Conservation (phyloP, 2,113 vertebrate genomes). For the Trogon surrucura region DNA sequence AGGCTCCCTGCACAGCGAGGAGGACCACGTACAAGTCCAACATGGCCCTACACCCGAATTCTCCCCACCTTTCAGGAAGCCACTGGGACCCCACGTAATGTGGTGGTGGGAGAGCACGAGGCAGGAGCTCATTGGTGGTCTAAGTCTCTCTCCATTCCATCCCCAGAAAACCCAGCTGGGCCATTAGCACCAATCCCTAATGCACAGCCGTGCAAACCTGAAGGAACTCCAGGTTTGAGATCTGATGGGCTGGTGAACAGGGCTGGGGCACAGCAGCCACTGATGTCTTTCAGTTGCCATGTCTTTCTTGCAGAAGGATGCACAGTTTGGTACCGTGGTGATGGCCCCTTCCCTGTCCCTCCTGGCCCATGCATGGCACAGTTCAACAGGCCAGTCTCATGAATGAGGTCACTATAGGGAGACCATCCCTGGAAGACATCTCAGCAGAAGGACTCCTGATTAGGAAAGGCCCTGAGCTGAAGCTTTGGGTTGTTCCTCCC, state of each 20-base stretch:
- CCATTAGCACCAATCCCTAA: not conserved
- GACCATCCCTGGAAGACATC: not conserved
- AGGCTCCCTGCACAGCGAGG: not conserved
- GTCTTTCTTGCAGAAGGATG: not conserved
- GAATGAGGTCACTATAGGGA: accelerated
- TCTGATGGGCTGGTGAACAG: accelerated
- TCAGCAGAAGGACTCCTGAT: not conserved
- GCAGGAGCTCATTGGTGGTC: not conserved
- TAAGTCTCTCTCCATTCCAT: not conserved
- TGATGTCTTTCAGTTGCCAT: accelerated
- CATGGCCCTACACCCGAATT: not conserved
- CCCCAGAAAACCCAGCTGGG: not conserved
- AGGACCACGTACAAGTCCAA: not conserved
- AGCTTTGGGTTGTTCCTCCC: not conserved
- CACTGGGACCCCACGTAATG: accelerated
- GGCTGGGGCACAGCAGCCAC: not conserved
- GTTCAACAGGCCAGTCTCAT: not conserved
- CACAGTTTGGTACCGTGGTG: not conserved
- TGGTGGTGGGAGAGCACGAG: not conserved
- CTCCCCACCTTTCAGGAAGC: not conserved
- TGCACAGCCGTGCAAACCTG: accelerated
- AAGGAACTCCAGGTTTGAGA: not conserved
- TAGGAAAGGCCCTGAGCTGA: not conserved
- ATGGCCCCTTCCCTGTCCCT: not conserved
- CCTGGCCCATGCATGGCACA: not conserved